Evolutionary conservation across 2,888 invertebrate species (phyloP), one percentile per base, ranked within the genome.

Genomic region (Abscondita cerata): DNA sequence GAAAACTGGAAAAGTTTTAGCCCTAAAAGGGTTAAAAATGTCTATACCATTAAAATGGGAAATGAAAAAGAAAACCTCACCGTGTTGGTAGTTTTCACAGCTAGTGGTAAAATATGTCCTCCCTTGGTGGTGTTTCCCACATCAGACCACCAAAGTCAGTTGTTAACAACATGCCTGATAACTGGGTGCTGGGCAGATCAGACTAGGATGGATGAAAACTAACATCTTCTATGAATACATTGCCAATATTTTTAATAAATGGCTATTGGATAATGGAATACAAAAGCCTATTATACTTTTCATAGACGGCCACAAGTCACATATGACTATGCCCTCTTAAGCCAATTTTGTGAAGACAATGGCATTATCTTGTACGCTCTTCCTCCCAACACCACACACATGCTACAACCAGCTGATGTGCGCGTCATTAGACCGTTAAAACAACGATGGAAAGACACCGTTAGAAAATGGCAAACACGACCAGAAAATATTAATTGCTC

Each of bases 171-270:
- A 40, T 40, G n/a, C 40, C 40, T 13, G 15, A 40, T 40, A 40
- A 40, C 15, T 40, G 13, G 40, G 15, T 40, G 15, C 40, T 40
- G 15, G 8, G 40, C 40, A 40, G 15, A 40, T 40, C 40, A 13
- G 40, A 40, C 12, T 13, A 40, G 40, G 40, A 40, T 40, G 40
- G 40, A 40, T 40, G 40, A 40, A 12, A 40, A 13, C 40, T 40
- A 15, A 40, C 15, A 15, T 40, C 12, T 40, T 40, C 15, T 40
- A 13, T 15, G 40, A 40, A 15, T 40, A 40, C 15, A 15, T 40
- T 6, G 40, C 40, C 40, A 40, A 25, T 6, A 6, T 4, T 25
- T 25, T 25, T 6, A 25, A 25, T 6, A 4, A 25, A 25, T 25
- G 25, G 25, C 4, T 25, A 4, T 25, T 25, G 6, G 25, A 25